Conservation (phyloP, 2,888 invertebrate genomes). For the Sceliomorpha sp. region DNA sequence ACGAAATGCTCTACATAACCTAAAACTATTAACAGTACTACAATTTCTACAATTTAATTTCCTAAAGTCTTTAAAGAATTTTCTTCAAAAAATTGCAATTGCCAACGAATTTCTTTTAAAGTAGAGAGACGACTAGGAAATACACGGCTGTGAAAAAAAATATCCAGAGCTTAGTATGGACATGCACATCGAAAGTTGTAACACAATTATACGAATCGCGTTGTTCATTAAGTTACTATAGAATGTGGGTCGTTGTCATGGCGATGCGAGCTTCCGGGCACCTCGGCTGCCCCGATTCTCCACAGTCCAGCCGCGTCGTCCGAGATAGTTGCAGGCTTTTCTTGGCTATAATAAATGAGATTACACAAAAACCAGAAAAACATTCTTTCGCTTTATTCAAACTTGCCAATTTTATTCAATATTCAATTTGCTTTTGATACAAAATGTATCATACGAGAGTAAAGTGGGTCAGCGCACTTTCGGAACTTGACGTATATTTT, state of each 20-base stretch:
- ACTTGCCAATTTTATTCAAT: slow-evolving; percentile 15
- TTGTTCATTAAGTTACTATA: slow-evolving; percentile 58
- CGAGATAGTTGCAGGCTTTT: slow-evolving; percentile 18
- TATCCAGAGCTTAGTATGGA: slow-evolving; percentile 7
- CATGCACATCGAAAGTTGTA: slow-evolving; percentile 41
- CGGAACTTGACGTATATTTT: not conserved
- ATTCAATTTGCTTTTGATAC: slow-evolving; percentile 6
- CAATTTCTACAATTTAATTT: no score
- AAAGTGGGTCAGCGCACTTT: slow-evolving; percentile 8
- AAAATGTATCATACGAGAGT: not conserved
- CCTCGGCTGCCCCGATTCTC: slow-evolving; percentile 9
- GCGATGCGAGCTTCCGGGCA: slow-evolving; percentile 41
- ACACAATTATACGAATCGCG: slow-evolving; percentile 51
- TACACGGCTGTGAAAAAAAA: slow-evolving; percentile 1
- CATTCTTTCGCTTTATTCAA: slow-evolving; percentile 12
- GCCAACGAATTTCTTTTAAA: no score
- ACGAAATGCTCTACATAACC: no score
- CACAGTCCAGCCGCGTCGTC: slow-evolving; percentile 8
- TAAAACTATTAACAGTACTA: no score
- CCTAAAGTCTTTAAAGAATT: no score
- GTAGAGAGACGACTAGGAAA: no score
- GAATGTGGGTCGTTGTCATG: slow-evolving; percentile 63
- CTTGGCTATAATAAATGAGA: slow-evolving; percentile 19
- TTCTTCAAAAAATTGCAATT: no score
- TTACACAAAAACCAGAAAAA: slow-evolving; percentile 11